Evolutionary conservation across 2,888 invertebrate genomes (phyloP).

Genomic region (Balanococcus diminutus): DNA sequence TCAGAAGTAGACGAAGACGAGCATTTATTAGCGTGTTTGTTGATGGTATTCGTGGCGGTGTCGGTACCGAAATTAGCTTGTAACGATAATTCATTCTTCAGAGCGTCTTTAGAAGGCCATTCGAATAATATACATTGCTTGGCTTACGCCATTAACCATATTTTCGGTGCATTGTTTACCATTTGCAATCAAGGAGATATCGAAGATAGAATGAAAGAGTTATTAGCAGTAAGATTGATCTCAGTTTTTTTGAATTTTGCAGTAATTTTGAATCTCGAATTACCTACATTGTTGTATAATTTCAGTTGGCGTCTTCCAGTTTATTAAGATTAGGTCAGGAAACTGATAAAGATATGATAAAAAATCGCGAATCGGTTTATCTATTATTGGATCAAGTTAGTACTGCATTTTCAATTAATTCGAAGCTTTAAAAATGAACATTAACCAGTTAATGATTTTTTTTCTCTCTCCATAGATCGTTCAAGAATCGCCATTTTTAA

Average conservation of each 20-base stretch:
- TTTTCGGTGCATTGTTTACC: conserved; percentile 95
- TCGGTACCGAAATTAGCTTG: conserved; percentile 93
- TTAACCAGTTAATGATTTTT: too few relatives aligned
- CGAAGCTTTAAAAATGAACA: too few relatives aligned
- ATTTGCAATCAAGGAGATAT: conserved; percentile 96
- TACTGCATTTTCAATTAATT: too few relatives aligned
- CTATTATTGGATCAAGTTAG: conserved; percentile 81
- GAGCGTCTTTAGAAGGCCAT: conserved; percentile 88
- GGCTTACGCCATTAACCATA: conserved; percentile 93
- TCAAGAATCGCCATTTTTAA: conserved; percentile 96
- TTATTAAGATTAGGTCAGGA: conserved; percentile 92
- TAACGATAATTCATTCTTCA: conserved; percentile 86
- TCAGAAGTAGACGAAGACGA: conserved; percentile 86
- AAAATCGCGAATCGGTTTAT: conserved; percentile 95
- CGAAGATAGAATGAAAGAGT: conserved; percentile 97
- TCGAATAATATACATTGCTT: conserved; percentile 99
- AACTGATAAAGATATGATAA: conserved; percentile 90
- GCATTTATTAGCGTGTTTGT: conserved; percentile 87
- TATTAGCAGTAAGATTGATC: conserved; percentile 67
- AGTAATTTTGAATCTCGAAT: background rate
- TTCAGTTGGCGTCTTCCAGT: conserved; percentile 88
- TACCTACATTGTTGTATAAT: conserved; percentile 50
- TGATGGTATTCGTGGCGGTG: conserved; percentile 99
- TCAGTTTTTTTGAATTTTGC: background rate
- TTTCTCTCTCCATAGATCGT: conserved; percentile 74